Evolutionary conservation across 2,888 invertebrate species (phyloP), one percentile per base, ranked within the genome.

Genomic region (Charanyca ferruginea): DNA sequence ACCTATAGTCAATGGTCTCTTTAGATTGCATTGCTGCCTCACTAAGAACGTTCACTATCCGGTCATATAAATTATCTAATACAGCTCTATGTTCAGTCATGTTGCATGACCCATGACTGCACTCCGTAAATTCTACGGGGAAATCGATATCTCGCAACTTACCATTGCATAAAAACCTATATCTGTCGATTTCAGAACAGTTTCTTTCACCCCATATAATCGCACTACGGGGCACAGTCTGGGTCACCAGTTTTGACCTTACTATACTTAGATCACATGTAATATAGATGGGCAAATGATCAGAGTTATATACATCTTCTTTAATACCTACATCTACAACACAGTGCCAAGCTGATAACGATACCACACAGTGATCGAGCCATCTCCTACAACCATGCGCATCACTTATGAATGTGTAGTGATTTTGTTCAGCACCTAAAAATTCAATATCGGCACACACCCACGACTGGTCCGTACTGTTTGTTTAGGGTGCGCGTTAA

Each of bases 341-440:
- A 4, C 52, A 44, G 1, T 45, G 44, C 44, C 32, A 45, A 11
- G 60, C 60, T 5, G 60, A 44, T 3, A 32, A 5, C 16, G 52
- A 44, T 6, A 52, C 60, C 32, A 60, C 18, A 44, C 60, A 60
- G 23, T 60, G 60, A 28, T 60, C 60, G 2, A 60, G 20, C 60
- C 60, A 61, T n/a, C 60, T 52, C 11, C 32, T 45, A 23, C 52
- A 13, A n/a, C n/a, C n/a, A n/a, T n/a, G n/a, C n/a, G n/a, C n/a
- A n/a, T n/a, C n/a, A n/a, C n/a, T n/a, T n/a, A 60, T n/a, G 20
- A 52, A 60, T 6, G 52, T 60, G 13, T 52, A 35, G 3, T n/a
- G 28, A 60, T 60, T 35, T 11, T 13, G n/a, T 3, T 32, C 32
- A 0, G 11, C 5, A 9, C 60, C 60, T 16, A 51, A 7, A 4